Conservation (phyloP, 2,113 vertebrate genomes). For the Odocoileus virginianus region DNA sequence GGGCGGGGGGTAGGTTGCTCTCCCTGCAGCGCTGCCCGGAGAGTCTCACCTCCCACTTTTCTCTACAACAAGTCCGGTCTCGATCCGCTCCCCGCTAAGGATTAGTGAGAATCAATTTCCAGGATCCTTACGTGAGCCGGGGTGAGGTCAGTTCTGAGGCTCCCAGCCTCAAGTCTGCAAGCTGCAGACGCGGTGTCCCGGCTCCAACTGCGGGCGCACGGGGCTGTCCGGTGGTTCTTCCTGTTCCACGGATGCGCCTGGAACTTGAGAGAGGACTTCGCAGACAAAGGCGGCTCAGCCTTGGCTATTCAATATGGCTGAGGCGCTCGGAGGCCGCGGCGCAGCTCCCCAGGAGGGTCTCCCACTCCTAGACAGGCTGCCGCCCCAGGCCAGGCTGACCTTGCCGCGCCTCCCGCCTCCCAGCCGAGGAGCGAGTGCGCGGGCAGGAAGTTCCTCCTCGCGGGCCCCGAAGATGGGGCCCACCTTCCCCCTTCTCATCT, state of each 20-base stretch:
- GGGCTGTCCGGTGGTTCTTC: not conserved
- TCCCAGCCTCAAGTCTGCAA: not conserved
- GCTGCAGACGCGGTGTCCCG: not conserved
- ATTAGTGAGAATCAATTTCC: not conserved
- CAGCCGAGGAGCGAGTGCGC: not conserved
- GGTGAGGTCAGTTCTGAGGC: not conserved
- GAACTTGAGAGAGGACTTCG: not conserved
- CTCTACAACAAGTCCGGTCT: not conserved
- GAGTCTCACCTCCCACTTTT: not conserved
- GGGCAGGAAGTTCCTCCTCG: slow-evolving; percentile 51
- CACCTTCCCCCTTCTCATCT: slow-evolving; percentile 54
- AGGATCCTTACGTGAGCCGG: not conserved
- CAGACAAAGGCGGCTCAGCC: slow-evolving; percentile 39
- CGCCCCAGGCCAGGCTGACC: slow-evolving; percentile 32
- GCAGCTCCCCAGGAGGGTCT: slow-evolving; percentile 43
- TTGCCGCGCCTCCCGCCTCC: not conserved
- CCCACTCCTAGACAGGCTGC: slow-evolving; percentile 36
- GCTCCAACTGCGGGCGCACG: not conserved
- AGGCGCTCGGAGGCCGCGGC: not conserved
- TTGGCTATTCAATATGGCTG: slow-evolving; percentile 52
- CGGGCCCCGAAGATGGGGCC: not conserved
- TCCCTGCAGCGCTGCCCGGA: not conserved
- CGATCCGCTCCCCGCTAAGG: not conserved
- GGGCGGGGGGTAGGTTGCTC: not conserved
- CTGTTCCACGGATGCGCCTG: not conserved